Conservation (phyloP, 2,888 invertebrate genomes). For the Lycocerus yunnanus region DNA sequence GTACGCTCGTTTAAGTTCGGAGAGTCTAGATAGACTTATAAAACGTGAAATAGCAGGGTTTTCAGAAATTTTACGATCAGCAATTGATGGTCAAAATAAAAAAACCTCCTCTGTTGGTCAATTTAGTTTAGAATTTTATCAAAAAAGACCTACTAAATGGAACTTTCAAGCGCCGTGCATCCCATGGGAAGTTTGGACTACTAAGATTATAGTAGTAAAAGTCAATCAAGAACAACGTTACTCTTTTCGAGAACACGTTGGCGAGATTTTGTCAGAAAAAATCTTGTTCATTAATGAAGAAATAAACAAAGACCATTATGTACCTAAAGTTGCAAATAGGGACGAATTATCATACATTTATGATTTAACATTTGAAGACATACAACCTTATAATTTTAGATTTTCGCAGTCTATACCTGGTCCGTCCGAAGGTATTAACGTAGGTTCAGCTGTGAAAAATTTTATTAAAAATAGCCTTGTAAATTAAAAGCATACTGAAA, state of each 20-base stretch:
- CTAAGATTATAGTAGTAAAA: constrained; percentile 86
- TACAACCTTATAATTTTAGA: constrained; percentile 97
- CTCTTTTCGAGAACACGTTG: constrained; percentile 84
- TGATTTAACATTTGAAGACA: constrained; percentile 89
- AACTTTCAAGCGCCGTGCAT: constrained; percentile 88
- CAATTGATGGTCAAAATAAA: constrained; percentile 59
- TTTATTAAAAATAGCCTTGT: constrained; percentile 85
- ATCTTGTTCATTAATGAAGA: constrained; percentile 93
- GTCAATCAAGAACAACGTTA: constrained; percentile 86
- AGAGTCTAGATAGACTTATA: constrained; percentile 71
- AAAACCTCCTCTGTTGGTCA: constrained; percentile 69
- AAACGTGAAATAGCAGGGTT: constrained; percentile 78
- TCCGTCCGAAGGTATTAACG: constrained; percentile 73
- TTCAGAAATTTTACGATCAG: constrained; percentile 76
- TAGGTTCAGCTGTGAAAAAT: constrained; percentile 88
- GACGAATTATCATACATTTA: constrained; percentile 92
- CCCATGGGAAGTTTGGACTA: constrained; percentile 99
- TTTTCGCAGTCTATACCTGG: constrained; percentile 82
- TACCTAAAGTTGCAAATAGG: constrained; percentile 94
- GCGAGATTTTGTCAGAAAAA: constrained; percentile 88
- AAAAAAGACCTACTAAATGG: constrained; percentile 89
- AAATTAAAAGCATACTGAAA: constrained; percentile 60
- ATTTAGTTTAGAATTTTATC: constrained; percentile 94
- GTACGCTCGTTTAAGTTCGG: constrained; percentile 92
- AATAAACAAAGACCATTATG: constrained; percentile 94